These are phyloP conservation scores for Coreoperca whiteheadi DNA, from an alignment of 2,113 vertebrate species.

Conservation along the genomic window DNA sequence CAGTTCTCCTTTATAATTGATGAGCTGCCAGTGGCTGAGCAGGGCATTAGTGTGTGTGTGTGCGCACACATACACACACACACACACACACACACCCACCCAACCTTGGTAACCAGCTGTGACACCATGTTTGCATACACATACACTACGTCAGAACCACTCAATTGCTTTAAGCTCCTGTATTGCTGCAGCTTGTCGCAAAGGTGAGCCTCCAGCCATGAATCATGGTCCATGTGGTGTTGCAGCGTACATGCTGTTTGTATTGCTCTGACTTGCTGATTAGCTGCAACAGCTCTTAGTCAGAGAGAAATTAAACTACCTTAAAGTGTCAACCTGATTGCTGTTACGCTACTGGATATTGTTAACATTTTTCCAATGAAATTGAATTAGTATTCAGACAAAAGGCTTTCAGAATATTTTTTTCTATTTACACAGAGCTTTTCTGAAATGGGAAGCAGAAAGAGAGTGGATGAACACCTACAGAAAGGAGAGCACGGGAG, in stretches of 20 bases:
- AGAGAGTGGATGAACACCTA: slow-evolving; percentile 41
- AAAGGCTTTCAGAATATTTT: background rate
- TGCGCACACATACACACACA: slow-evolving; percentile 33
- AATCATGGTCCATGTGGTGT: slow-evolving; percentile 63
- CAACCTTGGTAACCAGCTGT: slow-evolving; percentile 64
- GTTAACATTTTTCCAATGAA: slow-evolving; percentile 28
- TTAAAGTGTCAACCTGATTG: slow-evolving; percentile 7
- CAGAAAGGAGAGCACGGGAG: slow-evolving; percentile 28
- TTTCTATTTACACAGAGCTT: slow-evolving; percentile 35
- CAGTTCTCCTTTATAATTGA: slow-evolving; percentile 78
- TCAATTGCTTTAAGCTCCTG: slow-evolving; percentile 24
- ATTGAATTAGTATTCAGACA: slow-evolving; percentile 42
- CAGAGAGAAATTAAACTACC: slow-evolving; percentile 33
- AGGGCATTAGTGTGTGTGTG: slow-evolving; percentile 44
- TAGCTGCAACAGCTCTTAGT: slow-evolving; percentile 20
- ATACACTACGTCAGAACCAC: slow-evolving; percentile 8
- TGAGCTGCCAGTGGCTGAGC: slow-evolving; percentile 69
- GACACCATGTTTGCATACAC: slow-evolving; percentile 44
- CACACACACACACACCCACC: slow-evolving; percentile 24
- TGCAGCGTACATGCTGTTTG: slow-evolving; percentile 30
- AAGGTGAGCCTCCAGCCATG: slow-evolving; percentile 53
- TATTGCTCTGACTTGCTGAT: slow-evolving; percentile 34
- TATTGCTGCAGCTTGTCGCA: slow-evolving; percentile 23
- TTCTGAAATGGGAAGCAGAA: slow-evolving; percentile 35
- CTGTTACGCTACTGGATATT: slow-evolving; percentile 32